phyloP scores from a whole-genome alignment of 2,113 vertebrate species.

The Setophaga coronata region DNA sequence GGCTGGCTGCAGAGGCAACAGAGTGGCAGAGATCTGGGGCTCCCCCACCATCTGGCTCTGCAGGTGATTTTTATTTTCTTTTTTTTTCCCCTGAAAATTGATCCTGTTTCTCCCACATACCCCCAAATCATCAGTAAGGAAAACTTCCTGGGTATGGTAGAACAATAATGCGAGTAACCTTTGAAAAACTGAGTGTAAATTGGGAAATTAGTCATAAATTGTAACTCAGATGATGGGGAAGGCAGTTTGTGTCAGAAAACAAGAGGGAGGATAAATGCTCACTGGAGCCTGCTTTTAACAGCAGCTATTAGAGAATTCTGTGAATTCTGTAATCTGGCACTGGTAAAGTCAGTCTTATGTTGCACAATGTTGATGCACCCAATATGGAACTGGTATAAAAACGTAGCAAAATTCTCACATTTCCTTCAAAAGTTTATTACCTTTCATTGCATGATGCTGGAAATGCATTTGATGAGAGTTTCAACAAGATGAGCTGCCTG shows the following conservation, averaged over 20 bases:
- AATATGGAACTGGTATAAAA: not conserved
- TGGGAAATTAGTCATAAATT: not conserved
- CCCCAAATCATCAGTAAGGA: not conserved
- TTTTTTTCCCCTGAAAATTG: not conserved
- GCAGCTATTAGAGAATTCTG: not conserved
- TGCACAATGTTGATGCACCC: not conserved
- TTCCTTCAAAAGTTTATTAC: not conserved
- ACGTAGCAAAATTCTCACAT: not conserved
- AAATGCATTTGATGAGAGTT: not conserved
- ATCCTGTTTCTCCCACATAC: fast-evolving
- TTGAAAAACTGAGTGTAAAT: not conserved
- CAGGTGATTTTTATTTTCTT: conserved; percentile 73
- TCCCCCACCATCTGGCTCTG: conserved; percentile 93
- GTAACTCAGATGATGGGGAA: not conserved
- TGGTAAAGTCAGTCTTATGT: not conserved
- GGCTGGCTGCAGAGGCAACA: conserved; percentile 92
- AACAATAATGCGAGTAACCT: not conserved
- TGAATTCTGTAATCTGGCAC: not conserved
- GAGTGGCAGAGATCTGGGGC: conserved; percentile 95
- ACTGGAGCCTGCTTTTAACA: not conserved
- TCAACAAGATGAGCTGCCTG: not conserved
- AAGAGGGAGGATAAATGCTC: not conserved
- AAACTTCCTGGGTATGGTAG: not conserved
- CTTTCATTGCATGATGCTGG: not conserved
- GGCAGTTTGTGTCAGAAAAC: not conserved